Conservation (phyloP, 2,888 invertebrate species). For the Phaonia tiefii region DNA sequence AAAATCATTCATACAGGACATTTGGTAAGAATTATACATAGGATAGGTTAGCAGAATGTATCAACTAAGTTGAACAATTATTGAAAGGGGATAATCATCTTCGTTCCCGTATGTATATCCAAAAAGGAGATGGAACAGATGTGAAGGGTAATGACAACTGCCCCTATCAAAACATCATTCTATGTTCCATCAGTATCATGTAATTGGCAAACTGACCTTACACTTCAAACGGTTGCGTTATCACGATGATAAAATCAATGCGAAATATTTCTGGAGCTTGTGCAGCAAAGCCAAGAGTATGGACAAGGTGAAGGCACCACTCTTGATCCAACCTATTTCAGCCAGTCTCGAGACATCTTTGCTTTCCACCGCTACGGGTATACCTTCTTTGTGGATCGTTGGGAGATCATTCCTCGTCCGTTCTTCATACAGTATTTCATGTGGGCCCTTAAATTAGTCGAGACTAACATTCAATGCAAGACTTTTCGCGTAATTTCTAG, state of each 20-base stretch:
- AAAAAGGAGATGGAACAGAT: no score
- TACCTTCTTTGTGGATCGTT: slow-evolving; percentile 96
- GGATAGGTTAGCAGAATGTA: no score
- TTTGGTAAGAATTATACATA: no score
- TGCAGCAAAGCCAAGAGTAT: slow-evolving; percentile 95
- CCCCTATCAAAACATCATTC: no score
- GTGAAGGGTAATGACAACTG: no score
- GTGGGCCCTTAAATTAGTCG: slow-evolving; percentile 87
- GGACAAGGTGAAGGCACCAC: slow-evolving; percentile 98
- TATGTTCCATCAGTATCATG: not conserved
- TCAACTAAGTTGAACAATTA: no score
- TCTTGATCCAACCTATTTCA: slow-evolving; percentile 93
- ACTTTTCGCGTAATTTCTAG: slow-evolving; percentile 43
- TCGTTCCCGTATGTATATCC: no score
- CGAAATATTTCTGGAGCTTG: slow-evolving; percentile 96
- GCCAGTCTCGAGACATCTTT: slow-evolving; percentile 85
- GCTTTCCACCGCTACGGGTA: slow-evolving; percentile 94
- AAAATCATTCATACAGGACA: no score
- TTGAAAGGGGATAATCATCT: no score
- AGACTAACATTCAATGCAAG: slow-evolving; percentile 60
- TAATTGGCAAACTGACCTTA: slow-evolving; percentile 84
- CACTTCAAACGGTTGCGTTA: slow-evolving; percentile 98
- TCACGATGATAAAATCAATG: slow-evolving; percentile 96
- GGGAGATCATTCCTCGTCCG: slow-evolving; percentile 97
- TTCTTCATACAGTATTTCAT: slow-evolving; percentile 92